These are phyloP conservation scores for Tachysurus fulvidraco DNA, from an alignment of 2,113 vertebrate genomes.

Conservation along the genomic window DNA sequence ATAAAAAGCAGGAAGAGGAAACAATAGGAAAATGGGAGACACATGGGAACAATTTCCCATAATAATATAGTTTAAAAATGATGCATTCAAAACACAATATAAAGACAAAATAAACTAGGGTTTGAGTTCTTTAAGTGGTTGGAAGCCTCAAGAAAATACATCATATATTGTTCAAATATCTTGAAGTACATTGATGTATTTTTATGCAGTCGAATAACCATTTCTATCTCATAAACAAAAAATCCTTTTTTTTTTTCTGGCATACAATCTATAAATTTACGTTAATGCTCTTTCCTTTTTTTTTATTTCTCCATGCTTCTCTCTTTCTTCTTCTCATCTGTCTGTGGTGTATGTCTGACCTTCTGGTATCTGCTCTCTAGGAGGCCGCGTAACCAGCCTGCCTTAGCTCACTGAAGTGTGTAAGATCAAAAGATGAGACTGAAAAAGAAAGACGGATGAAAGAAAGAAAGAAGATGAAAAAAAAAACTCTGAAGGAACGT, in stretches of 20 bases:
- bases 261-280: not conserved
- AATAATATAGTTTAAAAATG: not conserved
- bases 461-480: not conserved
- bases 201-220: not conserved
- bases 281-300: not conserved
- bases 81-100: not conserved
- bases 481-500: not conserved
- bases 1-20: not conserved
- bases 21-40: not conserved
- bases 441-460: constrained; percentile 16
- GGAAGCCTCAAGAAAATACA: not conserved
- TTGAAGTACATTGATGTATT: not conserved
- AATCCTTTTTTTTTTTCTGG: not conserved
- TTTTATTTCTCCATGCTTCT: not conserved
- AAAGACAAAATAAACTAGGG: not conserved
- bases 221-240: not conserved
- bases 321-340: not conserved
- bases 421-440: constrained; percentile 33
- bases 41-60: not conserved
- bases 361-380: constrained; percentile 10
- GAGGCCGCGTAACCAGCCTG: constrained; percentile 1
- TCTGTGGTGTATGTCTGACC: constrained; percentile 14
- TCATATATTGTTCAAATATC: not conserved
- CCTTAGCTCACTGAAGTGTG: constrained; percentile 16
- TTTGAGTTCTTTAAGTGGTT: not conserved